Conservation (phyloP, 2,113 vertebrate species). For the Rhipidura dahli region DNA sequence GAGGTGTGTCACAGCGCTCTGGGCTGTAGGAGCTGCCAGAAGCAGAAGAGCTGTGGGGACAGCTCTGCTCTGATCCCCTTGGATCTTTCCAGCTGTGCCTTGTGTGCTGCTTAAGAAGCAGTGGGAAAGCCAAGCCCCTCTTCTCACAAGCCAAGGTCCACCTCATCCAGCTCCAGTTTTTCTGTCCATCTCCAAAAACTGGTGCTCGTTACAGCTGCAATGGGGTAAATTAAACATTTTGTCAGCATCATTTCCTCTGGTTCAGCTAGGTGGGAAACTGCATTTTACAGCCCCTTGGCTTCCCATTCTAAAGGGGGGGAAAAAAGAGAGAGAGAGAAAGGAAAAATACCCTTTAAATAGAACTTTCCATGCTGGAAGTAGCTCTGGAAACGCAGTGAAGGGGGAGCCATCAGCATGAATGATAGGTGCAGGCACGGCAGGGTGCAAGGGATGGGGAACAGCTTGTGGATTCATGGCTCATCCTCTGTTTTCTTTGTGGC, state of each 20-base stretch:
- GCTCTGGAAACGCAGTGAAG: conserved; percentile 37
- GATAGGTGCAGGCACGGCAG: neutral
- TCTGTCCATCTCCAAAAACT: neutral
- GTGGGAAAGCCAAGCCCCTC: neutral
- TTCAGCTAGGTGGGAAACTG: conserved; percentile 47
- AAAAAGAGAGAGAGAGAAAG: neutral
- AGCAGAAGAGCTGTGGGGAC: neutral
- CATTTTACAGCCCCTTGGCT: conserved; percentile 28
- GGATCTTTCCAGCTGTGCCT: neutral
- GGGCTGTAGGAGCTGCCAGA: neutral
- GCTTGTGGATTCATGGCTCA: neutral
- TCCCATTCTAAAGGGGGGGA: neutral
- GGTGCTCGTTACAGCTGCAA: neutral
- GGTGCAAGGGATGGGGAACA: neutral
- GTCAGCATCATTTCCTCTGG: conserved; percentile 37
- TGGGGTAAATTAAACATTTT: conserved; percentile 21
- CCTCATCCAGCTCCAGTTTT: neutral
- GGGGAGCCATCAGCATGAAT: neutral
- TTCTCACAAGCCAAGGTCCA: neutral
- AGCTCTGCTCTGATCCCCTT: neutral
- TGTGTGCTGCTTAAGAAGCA: neutral
- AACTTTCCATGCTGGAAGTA: conserved; percentile 63
- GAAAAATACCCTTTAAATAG: conserved; percentile 53
- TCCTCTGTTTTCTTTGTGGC: neutral
- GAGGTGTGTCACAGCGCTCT: neutral